A percentile compares a stretch with the other conserved stretches of the same genome.
Evolutionary conservation across 2,888 invertebrate species (phyloP).

Genomic region (Melieria picta): DNA sequence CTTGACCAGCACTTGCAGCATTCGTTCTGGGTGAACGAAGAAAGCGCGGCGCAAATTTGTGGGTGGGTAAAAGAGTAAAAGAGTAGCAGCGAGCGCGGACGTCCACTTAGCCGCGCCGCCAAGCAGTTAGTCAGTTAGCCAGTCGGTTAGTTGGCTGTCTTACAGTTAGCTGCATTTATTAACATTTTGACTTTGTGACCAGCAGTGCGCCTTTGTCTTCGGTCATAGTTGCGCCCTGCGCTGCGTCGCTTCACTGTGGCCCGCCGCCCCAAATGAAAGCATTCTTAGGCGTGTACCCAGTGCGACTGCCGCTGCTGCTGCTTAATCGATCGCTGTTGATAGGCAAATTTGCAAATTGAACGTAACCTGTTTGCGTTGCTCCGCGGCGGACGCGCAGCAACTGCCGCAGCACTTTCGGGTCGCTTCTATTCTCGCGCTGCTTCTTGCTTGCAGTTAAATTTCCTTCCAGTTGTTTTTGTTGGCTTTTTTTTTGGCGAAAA

Average conservation of each 20-base stretch:
- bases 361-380: slow-evolving; percentile 55
- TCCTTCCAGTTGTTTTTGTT: slow-evolving; percentile 36
- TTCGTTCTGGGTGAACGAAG: slow-evolving; percentile 39
- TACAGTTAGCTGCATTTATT: slow-evolving; percentile 52
- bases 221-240: neutral
- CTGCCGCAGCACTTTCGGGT: neutral
- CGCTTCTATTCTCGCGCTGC: slow-evolving; percentile 21
- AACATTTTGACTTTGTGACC: slow-evolving; percentile 60
- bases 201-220: slow-evolving; percentile 43
- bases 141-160: slow-evolving; percentile 20
- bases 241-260: neutral
- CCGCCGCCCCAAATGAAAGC: slow-evolving; percentile 37
- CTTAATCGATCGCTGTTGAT: slow-evolving; percentile 58
- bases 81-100: neutral
- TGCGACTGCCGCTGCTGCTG: neutral
- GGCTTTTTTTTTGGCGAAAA: slow-evolving; percentile 41
- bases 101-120: too few relatives aligned
- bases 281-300: slow-evolving; percentile 50
- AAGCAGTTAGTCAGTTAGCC: neutral
- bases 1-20: slow-evolving; percentile 56
- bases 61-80: neutral
- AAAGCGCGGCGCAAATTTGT: neutral
- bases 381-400: neutral
- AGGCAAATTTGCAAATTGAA: slow-evolving; percentile 58
- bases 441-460: slow-evolving; percentile 13